phyloP scores from a whole-genome alignment of 1,140 invertebrate species.

The Drosophila punjabiensis region DNA sequence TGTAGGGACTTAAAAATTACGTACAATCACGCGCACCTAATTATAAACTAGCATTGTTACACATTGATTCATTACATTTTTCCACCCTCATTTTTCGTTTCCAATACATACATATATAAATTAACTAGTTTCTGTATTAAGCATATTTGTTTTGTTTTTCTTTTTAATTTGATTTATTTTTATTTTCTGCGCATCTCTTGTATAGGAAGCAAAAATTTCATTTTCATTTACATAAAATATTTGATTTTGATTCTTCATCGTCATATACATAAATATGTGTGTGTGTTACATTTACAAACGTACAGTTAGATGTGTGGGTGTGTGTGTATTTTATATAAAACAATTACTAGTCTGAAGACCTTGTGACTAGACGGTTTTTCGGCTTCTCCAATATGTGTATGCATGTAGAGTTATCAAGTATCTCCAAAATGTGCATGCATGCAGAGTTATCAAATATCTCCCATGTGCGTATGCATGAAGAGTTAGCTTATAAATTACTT shows the following conservation, averaged over 20 bases:
- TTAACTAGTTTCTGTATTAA: conserved; percentile 63
- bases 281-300: conserved; percentile 55
- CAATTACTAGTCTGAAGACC: conserved; percentile 84
- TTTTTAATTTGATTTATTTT: background rate
- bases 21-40: conserved; percentile 81
- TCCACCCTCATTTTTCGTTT: conserved; percentile 34
- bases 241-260: conserved; percentile 45
- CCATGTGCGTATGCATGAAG: conserved; percentile 39
- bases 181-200: conserved; percentile 23
- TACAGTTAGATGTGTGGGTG: conserved; percentile 53
- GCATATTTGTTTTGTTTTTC: conserved; percentile 37
- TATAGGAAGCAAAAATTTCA: conserved; percentile 53
- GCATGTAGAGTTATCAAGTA: conserved; percentile 48
- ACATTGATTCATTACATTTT: conserved; percentile 55
- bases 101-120: conserved; percentile 51
- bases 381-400: conserved; percentile 59
- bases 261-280: conserved; percentile 54
- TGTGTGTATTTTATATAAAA: conserved; percentile 74
- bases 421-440: conserved; percentile 49
- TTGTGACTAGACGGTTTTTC: conserved; percentile 82
- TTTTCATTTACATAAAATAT: conserved; percentile 53
- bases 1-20: conserved; percentile 62
- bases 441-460: conserved; percentile 56
- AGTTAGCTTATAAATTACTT: conserved; percentile 31
- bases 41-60: conserved; percentile 66